Base-by-base conservation (phyloP, 1,140 invertebrate species). In the Chrysomallon squamiferum region DNA sequence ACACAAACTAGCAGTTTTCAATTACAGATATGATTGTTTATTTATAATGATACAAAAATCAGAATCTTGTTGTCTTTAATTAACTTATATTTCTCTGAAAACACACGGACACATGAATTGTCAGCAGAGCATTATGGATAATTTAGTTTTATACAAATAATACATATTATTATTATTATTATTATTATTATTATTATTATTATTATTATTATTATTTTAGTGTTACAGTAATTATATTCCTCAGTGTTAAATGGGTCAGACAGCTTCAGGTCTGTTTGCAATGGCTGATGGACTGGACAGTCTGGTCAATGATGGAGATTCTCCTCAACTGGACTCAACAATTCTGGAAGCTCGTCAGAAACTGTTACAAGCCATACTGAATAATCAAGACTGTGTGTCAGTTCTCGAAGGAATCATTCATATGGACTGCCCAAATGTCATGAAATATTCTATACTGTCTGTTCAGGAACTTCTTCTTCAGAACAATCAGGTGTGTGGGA, bases 251-350 rank as follows among this genome's bases (percentile, higher is more conserved):
- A 54, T 54, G 50, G 50, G 50, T 27, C 50, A 25, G 18, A 54
- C 50, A 54, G 25, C 9, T 47, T 20, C n/a, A n/a, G n/a, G n/a
- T 22, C 22, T 54, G 50, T 29, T 25, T 22, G 15, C 7, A 15
- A 27, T 30, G 22, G 25, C 25, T 18, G 50, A 54, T 20, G 22
- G 7, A 54, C 13, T 30, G 0, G n/a, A 29, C 50, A n/a, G 7
- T 15, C 22, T 30, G 0, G n/a, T 3, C 25, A 6, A 25, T 13
- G 50, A 54, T 54, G 9, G 2, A 3, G 50, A 30, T 18, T 22
- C 45, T 20, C 22, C 1, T 11, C 65, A 93, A 71, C 22, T 67
- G 7, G 65, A 58, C 20, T 35, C 30, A 6, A 35, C 13, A 27
- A 27, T 67, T 13, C 50, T 67, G 11, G 33, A 67, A 32, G 22